These are phyloP conservation scores for Luehdorfia chinensis DNA, from an alignment of 1,140 invertebrate genomes.

Conservation along the genomic window DNA sequence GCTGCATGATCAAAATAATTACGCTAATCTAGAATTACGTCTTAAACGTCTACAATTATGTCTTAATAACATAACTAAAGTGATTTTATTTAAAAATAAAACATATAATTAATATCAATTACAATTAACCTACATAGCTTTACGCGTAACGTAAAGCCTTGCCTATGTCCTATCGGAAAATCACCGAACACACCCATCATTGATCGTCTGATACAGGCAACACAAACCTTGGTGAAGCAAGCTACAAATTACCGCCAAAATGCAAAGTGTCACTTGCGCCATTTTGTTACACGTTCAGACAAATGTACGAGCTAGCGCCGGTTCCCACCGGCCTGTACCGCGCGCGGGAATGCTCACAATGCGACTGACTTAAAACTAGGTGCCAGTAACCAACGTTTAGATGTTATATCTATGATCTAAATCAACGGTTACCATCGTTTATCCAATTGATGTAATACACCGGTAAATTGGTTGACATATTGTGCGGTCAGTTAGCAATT, in stretches of 20 bases:
- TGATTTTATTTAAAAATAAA: no score
- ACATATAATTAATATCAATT: no score
- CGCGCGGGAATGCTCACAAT: slow-evolving; percentile 25
- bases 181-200: slow-evolving; percentile 2
- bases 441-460: slow-evolving; percentile 56
- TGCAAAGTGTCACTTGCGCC: slow-evolving; percentile 39
- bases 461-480: slow-evolving; percentile 43
- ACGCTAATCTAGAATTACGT: no score
- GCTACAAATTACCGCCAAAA: slow-evolving; percentile 60
- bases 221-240: slow-evolving; percentile 64
- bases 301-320: slow-evolving; percentile 24
- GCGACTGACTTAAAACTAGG: slow-evolving; percentile 36
- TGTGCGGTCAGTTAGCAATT: slow-evolving; percentile 1
- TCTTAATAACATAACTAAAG: no score
- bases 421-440: slow-evolving; percentile 31
- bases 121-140: no score
- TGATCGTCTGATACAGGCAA: slow-evolving; percentile 17
- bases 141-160: no score
- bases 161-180: neutral
- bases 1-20: no score
- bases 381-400: slow-evolving; percentile 24
- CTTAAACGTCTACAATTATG: no score
- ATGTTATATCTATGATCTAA: slow-evolving; percentile 41
- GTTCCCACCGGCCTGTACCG: slow-evolving; percentile 40
- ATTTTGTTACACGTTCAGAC: slow-evolving; percentile 30